These are phyloP conservation scores for Rhynchotus rufescens DNA, from an alignment of 2,797 vertebrate species.

Conservation along the genomic window DNA sequence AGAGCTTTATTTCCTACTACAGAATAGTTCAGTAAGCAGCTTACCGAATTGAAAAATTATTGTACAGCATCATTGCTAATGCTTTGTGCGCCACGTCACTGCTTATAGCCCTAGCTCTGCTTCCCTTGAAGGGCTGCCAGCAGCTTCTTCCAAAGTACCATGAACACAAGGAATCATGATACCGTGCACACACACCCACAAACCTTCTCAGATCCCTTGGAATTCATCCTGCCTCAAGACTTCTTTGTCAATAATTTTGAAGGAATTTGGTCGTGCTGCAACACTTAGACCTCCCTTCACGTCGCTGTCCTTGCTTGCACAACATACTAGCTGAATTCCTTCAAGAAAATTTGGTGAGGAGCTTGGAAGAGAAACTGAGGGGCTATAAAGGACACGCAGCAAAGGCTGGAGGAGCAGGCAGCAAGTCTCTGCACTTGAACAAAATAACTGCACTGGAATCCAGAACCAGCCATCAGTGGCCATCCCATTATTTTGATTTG, in stretches of 20 bases:
- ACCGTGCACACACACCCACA: neutral
- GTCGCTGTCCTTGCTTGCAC: neutral
- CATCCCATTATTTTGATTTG: neutral
- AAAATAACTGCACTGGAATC: neutral
- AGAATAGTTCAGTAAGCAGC: constrained; percentile 41
- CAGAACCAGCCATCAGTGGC: neutral
- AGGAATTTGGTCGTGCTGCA: neutral
- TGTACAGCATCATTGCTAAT: constrained; percentile 24
- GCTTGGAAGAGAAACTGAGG: too few relatives aligned
- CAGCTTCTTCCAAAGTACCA: neutral
- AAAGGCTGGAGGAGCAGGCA: too few relatives aligned
- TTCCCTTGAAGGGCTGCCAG: neutral
- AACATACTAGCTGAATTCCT: neutral
- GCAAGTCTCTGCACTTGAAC: neutral
- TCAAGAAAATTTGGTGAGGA: neutral
- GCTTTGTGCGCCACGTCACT: neutral
- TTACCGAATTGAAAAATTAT: constrained; percentile 46
- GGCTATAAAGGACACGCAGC: too few relatives aligned
- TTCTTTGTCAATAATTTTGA: neutral
- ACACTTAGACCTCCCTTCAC: too few relatives aligned
- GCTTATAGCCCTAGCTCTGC: neutral
- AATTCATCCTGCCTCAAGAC: neutral
- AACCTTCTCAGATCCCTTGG: neutral
- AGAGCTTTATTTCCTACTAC: constrained; percentile 23
- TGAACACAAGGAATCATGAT: neutral